Percentiles rank a stretch among this genome's conserved stretches.
phyloP scores from a whole-genome alignment of 2,888 invertebrate species.

The Steromphala cineraria region DNA sequence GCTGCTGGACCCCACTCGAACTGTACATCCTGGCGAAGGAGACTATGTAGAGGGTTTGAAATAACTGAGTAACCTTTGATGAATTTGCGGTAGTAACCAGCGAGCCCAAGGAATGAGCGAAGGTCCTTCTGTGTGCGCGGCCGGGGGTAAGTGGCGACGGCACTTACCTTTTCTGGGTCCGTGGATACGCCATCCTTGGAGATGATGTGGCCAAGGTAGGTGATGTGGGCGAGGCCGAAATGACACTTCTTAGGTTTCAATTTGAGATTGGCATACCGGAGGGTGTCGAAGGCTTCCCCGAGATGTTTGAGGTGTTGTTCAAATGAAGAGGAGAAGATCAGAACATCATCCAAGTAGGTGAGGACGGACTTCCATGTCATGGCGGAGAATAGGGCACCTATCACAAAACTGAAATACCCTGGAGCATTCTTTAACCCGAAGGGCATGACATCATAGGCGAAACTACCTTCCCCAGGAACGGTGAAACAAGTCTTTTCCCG shows the following conservation, averaged over 20 bases:
- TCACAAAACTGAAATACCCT: constrained; percentile 37
- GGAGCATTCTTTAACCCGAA: constrained; percentile 46
- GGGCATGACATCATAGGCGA: constrained; percentile 37
- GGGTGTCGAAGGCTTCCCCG: constrained; percentile 31
- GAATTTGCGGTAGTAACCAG: constrained; percentile 40
- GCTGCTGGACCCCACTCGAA: constrained; percentile 41
- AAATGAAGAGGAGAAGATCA: constrained; percentile 37
- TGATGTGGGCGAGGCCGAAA: constrained; percentile 35
- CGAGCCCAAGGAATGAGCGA: constrained; percentile 34
- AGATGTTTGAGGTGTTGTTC: constrained; percentile 40
- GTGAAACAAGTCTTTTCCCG: constrained; percentile 42
- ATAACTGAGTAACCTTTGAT: constrained; percentile 37
- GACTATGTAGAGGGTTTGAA: constrained; percentile 34
- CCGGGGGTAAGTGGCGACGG: constrained; percentile 22
- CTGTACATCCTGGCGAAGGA: constrained; percentile 32
- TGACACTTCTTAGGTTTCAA: constrained; percentile 45
- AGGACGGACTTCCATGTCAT: constrained; percentile 44
- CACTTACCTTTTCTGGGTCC: constrained; percentile 30
- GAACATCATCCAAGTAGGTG: constrained; percentile 49
- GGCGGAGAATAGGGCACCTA: constrained; percentile 32
- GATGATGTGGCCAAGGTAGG: constrained; percentile 42
- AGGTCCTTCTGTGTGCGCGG: constrained; percentile 37
- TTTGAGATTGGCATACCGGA: constrained; percentile 35
- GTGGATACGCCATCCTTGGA: constrained; percentile 37
- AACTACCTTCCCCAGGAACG: constrained; percentile 35